Conservation (phyloP, 2,888 invertebrate genomes). For the Macrostomum cliftonense region DNA sequence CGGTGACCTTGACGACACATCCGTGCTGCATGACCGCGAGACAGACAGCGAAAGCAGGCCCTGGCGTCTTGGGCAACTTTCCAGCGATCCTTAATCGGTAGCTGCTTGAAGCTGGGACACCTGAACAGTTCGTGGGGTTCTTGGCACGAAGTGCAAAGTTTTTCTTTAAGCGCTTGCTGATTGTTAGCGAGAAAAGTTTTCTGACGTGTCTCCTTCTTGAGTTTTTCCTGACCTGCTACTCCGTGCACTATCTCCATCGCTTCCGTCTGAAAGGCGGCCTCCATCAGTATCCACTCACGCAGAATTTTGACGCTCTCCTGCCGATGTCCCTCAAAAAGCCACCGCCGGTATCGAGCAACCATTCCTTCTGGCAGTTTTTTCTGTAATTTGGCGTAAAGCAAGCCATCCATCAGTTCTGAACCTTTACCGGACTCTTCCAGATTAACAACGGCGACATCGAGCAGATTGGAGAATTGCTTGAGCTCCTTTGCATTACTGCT, state of each 20-base stretch:
- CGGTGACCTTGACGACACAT: neutral
- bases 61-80: constrained; percentile 2
- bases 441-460: constrained; percentile 8
- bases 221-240: neutral
- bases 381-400: constrained; percentile 5
- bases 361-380: constrained; percentile 6
- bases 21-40: constrained; percentile 1
- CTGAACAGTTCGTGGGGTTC: constrained; percentile 2
- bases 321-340: constrained; percentile 2
- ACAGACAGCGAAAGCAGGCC: constrained; percentile 8
- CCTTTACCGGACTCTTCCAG: constrained; percentile 5
- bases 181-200: neutral
- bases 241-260: constrained; percentile 6
- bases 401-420: constrained; percentile 3
- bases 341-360: constrained; percentile 6
- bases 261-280: constrained; percentile 7
- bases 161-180: neutral
- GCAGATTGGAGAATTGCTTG: constrained; percentile 7
- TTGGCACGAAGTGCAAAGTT: neutral
- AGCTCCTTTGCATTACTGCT: constrained; percentile 4
- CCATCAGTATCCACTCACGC: constrained; percentile 2
- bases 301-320: constrained; percentile 5
- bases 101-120: constrained; percentile 6
- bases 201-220: neutral
- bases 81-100: constrained; percentile 5